phyloP scores from a whole-genome alignment of 2,113 vertebrate genomes.

The Cariama cristata region DNA sequence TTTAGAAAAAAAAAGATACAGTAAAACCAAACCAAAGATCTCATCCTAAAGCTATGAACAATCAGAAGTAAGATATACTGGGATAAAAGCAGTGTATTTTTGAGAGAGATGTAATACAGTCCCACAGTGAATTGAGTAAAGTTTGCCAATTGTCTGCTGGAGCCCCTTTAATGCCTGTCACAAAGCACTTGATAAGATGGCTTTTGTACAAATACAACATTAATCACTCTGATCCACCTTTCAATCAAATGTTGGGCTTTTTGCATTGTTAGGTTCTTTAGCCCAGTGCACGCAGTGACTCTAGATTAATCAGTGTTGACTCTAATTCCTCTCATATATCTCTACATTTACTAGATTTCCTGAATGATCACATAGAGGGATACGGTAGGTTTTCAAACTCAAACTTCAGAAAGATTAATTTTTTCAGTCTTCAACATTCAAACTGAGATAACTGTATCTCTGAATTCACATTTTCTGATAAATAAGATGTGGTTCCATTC shows the following conservation, averaged over 20 bases:
- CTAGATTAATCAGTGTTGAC: neutral
- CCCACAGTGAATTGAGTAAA: neutral
- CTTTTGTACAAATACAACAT: neutral
- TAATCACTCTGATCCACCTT: neutral
- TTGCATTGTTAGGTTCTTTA: neutral
- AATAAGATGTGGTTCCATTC: neutral
- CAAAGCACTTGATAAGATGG: neutral
- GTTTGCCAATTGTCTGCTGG: neutral
- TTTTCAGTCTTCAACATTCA: neutral
- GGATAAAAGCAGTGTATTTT: neutral
- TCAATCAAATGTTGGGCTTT: neutral
- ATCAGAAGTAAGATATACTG: neutral
- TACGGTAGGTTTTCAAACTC: neutral
- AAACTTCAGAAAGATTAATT: neutral
- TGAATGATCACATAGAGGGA: neutral
- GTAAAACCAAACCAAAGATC: neutral
- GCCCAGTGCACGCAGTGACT: neutral
- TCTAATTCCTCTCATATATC: neutral
- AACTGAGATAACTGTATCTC: neutral
- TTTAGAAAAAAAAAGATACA: neutral
- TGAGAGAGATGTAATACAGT: neutral
- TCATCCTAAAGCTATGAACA: neutral
- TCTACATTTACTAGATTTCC: neutral
- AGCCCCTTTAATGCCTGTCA: neutral
- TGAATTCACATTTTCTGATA: neutral